A percentile compares a stretch with the other conserved stretches of the same genome.
Evolutionary conservation across 2,797 vertebrate genomes (phyloP).

Genomic region (Macroramphosus scolopax): DNA sequence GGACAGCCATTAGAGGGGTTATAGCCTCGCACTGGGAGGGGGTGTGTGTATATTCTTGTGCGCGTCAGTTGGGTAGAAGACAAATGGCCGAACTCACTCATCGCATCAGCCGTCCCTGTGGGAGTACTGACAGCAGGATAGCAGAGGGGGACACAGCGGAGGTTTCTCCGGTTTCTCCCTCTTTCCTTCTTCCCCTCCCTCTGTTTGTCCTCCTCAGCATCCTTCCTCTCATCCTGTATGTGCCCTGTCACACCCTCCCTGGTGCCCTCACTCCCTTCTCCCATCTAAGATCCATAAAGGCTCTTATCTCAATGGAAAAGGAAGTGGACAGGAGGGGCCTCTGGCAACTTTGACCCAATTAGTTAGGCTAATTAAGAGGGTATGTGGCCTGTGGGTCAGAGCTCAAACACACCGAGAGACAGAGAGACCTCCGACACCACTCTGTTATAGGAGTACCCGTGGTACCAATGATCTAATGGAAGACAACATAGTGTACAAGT

Average conservation of each 20-base stretch:
- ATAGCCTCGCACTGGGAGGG: conserved; percentile 33
- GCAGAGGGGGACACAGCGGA: conserved; percentile 29
- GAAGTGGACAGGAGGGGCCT: conserved; percentile 65
- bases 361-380: conserved; percentile 71
- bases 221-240: conserved; percentile 43
- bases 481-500: conserved; percentile 1
- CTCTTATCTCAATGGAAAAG: conserved; percentile 72
- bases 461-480: neutral
- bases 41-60: conserved; percentile 54
- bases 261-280: conserved; percentile 19
- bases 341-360: conserved; percentile 72
- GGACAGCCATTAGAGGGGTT: too few species aligned
- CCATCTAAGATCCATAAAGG: conserved; percentile 35
- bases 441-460: conserved; percentile 16
- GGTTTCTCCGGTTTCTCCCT: conserved; percentile 55
- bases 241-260: conserved; percentile 26
- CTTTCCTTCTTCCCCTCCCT: conserved; percentile 16
- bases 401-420: conserved; percentile 52
- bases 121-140: conserved; percentile 51
- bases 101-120: conserved; percentile 68
- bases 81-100: conserved; percentile 82
- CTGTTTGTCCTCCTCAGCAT: conserved; percentile 15
- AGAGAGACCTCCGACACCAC: conserved; percentile 35
- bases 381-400: conserved; percentile 59
- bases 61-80: conserved; percentile 56